Conservation (phyloP, 2,888 invertebrate genomes). For the Epinotia ramella region DNA sequence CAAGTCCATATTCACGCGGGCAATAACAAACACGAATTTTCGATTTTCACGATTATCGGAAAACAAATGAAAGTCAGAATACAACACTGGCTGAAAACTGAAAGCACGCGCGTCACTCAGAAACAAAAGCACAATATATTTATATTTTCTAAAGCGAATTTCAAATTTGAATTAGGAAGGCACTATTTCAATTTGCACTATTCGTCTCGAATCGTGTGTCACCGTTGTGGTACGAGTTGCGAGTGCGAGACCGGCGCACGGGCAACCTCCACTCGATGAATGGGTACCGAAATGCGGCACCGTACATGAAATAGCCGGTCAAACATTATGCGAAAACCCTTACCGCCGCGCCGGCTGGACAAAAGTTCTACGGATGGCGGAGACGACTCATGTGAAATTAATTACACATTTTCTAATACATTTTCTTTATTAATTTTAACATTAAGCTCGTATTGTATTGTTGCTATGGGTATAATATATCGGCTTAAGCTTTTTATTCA, state of each 20-base stretch:
- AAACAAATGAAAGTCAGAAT: constrained; percentile 28
- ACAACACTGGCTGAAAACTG: constrained; percentile 68
- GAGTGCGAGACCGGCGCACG: constrained; percentile 81
- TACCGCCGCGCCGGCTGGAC: constrained; percentile 73
- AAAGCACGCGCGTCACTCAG: constrained; percentile 56
- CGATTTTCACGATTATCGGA: constrained; percentile 15
- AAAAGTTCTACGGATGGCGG: constrained; percentile 69
- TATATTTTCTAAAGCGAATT: constrained; percentile 34
- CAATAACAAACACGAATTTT: constrained; percentile 63
- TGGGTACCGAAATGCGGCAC: constrained; percentile 84
- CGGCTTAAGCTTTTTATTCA: not conserved
- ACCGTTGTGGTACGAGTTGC: constrained; percentile 71
- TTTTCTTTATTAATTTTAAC: not conserved
- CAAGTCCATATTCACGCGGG: constrained; percentile 83
- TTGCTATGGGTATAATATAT: no score
- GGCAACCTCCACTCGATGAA: constrained; percentile 83
- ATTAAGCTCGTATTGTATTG: no score
- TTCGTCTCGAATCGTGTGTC: constrained; percentile 65
- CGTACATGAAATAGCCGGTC: constrained; percentile 83
- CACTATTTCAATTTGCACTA: constrained; percentile 65
- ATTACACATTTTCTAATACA: not conserved
- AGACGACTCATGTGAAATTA: constrained; percentile 53
- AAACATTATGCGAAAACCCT: constrained; percentile 84
- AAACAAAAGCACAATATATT: constrained; percentile 15
- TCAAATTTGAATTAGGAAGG: constrained; percentile 55